These are phyloP conservation scores for Bombus haemorrhoidalis DNA, from an alignment of 1,140 invertebrate genomes.

Conservation along the genomic window DNA sequence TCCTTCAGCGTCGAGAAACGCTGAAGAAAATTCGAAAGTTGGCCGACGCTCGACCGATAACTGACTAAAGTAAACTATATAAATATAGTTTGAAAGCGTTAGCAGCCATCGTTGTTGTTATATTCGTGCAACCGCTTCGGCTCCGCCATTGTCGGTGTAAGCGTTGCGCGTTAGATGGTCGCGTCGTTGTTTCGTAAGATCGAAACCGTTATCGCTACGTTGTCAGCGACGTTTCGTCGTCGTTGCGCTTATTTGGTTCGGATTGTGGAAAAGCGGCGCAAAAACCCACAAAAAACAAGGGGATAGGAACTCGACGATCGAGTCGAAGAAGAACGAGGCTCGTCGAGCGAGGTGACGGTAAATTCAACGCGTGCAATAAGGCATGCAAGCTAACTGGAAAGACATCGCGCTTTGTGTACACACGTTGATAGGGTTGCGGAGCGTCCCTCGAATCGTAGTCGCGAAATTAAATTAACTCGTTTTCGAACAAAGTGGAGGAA, in stretches of 20 bases:
- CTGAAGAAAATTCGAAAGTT: too few relatives aligned
- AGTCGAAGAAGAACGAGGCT: constrained; percentile 46
- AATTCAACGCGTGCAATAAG: constrained; percentile 46
- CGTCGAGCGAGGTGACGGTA: constrained; percentile 51
- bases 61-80: too few relatives aligned
- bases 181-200: neutral
- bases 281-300: too few relatives aligned
- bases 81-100: too few relatives aligned
- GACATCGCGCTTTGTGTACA: constrained; percentile 37
- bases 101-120: too few relatives aligned
- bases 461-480: neutral
- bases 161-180: too few relatives aligned
- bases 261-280: neutral
- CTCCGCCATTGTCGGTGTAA: too few relatives aligned
- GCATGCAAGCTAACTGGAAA: constrained; percentile 3
- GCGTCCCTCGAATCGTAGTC: neutral
- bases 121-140: too few relatives aligned
- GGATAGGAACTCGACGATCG: constrained; percentile 32
- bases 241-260: too few relatives aligned
- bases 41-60: too few relatives aligned
- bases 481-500: too few relatives aligned
- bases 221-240: neutral
- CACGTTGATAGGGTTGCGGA: neutral
- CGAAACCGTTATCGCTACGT: neutral
- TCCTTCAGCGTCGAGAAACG: too few relatives aligned